Conservation (phyloP, 2,113 vertebrate genomes). For the Danionella cerebrum region DNA sequence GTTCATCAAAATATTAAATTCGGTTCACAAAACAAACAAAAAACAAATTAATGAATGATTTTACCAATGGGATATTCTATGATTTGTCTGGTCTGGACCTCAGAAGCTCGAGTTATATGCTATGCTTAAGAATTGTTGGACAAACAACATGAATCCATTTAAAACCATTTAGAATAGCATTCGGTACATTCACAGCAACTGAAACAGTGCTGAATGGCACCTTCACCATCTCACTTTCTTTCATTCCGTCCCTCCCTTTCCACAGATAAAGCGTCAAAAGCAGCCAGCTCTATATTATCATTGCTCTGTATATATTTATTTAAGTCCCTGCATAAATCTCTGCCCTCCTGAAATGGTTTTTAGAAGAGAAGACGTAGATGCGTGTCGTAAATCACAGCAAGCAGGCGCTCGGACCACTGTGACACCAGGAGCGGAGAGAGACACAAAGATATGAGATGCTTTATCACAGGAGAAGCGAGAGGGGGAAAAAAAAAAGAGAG, state of each 20-base stretch:
- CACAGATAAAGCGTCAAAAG: constrained; percentile 47
- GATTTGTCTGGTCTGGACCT: no score
- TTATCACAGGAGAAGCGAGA: constrained; percentile 18
- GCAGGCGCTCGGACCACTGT: constrained; percentile 12
- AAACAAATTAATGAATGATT: no score
- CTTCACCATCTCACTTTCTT: background rate
- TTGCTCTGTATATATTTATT: background rate
- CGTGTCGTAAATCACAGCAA: constrained; percentile 36
- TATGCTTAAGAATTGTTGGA: no score
- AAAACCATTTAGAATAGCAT: no score
- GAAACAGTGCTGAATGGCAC: no score
- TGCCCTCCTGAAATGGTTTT: constrained; percentile 5
- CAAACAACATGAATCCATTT: no score
- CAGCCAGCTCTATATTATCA: constrained; percentile 21
- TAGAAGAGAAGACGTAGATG: constrained; percentile 13
- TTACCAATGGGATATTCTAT: no score
- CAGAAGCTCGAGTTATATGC: no score
- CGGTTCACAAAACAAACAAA: no score
- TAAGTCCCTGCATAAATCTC: constrained; percentile 29
- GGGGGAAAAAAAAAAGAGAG: background rate
- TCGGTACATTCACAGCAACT: no score
- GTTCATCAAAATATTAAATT: no score
- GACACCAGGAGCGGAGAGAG: constrained; percentile 21
- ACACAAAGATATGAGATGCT: constrained; percentile 34
- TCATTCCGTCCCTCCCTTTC: background rate